phyloP scores from a whole-genome alignment of 2,113 vertebrate species.

The Crotophaga sulcirostris region DNA sequence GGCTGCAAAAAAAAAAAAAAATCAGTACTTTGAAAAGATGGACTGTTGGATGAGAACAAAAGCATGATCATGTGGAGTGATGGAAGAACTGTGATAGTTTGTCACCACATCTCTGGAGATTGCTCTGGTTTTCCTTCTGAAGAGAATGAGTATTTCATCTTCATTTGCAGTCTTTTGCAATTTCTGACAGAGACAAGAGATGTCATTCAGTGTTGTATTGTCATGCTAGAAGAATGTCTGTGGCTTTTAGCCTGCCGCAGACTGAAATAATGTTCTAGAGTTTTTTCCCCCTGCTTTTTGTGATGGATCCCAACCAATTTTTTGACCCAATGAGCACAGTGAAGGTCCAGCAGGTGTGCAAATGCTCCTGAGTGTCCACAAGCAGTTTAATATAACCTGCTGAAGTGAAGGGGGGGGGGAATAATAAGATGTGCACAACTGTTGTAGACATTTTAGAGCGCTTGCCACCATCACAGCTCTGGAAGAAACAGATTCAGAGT shows the following conservation, averaged over 20 bases:
- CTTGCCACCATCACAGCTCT: not conserved
- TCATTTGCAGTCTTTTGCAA: not conserved
- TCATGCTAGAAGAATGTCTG: not conserved
- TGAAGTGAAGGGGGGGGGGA: not conserved
- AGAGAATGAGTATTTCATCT: not conserved
- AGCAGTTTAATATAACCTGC: not conserved
- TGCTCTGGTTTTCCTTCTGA: not conserved
- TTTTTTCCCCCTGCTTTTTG: rapidly evolving
- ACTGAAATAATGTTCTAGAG: not conserved
- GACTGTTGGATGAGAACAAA: not conserved
- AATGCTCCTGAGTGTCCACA: not conserved
- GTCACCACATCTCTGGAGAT: not conserved
- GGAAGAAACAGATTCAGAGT: not conserved
- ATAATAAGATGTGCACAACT: not conserved
- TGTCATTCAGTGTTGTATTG: not conserved
- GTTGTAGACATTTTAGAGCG: not conserved
- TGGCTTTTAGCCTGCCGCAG: not conserved
- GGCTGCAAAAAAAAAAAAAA: not conserved
- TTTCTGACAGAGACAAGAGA: not conserved
- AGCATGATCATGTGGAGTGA: not conserved
- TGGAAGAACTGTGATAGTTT: not conserved
- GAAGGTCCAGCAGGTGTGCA: not conserved
- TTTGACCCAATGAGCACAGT: not conserved
- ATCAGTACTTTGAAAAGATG: not conserved
- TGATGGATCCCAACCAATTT: not conserved